A percentile compares a stretch with the other conserved stretches of the same genome.
phyloP scores from a whole-genome alignment of 2,888 invertebrate species.

The Pelosia muscerda region DNA sequence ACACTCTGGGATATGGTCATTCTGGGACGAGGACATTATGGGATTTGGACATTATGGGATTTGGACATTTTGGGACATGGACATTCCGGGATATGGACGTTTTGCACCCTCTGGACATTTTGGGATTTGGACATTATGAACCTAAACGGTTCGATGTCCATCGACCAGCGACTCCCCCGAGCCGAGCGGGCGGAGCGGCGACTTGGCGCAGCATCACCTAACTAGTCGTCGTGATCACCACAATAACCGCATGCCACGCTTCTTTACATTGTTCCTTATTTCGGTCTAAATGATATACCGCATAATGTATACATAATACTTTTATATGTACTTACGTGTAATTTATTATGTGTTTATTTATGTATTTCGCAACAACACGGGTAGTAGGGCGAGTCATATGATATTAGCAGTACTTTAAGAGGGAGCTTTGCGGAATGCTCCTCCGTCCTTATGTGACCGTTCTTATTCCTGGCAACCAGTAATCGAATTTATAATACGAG shows the following conservation, averaged over 20 bases:
- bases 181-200: neutral
- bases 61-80: too few relatives aligned
- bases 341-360: neutral
- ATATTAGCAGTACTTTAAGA: neutral
- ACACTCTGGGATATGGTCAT: too few relatives aligned
- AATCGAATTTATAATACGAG: neutral
- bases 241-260: neutral
- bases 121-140: too few relatives aligned
- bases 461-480: neutral
- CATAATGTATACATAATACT: constrained; percentile 1
- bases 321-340: constrained; percentile 1
- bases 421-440: neutral
- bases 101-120: too few relatives aligned
- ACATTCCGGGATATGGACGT: too few relatives aligned
- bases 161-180: neutral
- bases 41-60: too few relatives aligned
- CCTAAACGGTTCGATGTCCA: too few relatives aligned
- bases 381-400: neutral
- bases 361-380: constrained; percentile 11
- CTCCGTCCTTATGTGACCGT: neutral
- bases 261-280: neutral
- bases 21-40: too few relatives aligned
- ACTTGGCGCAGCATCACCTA: neutral
- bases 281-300: neutral
- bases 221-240: neutral